These are phyloP conservation scores for Scaptomyza caliginosa DNA, from an alignment of 2,888 invertebrate genomes.

Conservation along the genomic window DNA sequence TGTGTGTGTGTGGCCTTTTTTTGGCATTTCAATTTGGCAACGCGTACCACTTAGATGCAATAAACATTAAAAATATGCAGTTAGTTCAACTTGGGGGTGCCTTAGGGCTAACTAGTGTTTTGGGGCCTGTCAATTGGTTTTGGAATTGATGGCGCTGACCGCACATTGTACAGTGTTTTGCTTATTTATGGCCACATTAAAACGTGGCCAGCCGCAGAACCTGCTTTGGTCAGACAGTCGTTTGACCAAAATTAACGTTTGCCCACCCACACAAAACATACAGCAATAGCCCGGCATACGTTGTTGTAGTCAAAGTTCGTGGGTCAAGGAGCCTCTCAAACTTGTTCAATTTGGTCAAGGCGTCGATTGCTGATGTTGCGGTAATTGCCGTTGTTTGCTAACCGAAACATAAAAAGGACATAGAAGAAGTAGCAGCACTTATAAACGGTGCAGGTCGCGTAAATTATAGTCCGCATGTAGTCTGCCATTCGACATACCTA, in stretches of 20 bases:
- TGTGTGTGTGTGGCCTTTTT: constrained; percentile 20
- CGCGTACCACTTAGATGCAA: constrained; percentile 53
- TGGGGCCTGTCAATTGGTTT: constrained; percentile 52
- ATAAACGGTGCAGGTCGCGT: constrained; percentile 58
- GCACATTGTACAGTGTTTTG: constrained; percentile 50
- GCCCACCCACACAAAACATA: background rate
- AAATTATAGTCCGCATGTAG: constrained; percentile 49
- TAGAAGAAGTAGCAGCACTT: constrained; percentile 20
- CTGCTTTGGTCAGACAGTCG: constrained; percentile 27
- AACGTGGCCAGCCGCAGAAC: constrained; percentile 53
- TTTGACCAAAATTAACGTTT: constrained; percentile 40
- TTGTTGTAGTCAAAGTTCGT: constrained; percentile 17
- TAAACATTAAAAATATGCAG: constrained; percentile 76
- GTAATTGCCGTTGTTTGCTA: constrained; percentile 63
- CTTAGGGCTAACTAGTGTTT: background rate
- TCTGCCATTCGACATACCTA: background rate
- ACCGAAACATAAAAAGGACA: constrained; percentile 8
- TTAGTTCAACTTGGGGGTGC: constrained; percentile 38
- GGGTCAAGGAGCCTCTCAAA: constrained; percentile 29
- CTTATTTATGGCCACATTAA: constrained; percentile 72
- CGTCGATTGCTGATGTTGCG: constrained; percentile 67
- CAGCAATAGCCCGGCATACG: background rate
- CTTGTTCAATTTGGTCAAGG: constrained; percentile 59
- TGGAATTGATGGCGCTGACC: constrained; percentile 64
- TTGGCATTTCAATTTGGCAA: constrained; percentile 65